These are phyloP conservation scores for Quadroppia sp. DNA, from an alignment of 2,888 invertebrate species.

Conservation along the genomic window DNA sequence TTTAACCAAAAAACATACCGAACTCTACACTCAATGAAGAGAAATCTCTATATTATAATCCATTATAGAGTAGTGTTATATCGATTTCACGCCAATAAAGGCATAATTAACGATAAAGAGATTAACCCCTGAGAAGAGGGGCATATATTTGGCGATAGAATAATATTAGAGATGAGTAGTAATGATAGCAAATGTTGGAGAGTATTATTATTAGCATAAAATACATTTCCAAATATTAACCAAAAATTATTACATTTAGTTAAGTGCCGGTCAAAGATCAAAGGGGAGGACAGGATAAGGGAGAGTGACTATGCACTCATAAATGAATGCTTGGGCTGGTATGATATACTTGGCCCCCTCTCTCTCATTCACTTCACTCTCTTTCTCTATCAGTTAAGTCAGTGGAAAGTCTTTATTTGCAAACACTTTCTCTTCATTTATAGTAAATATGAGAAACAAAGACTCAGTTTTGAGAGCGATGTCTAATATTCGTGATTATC, in stretches of 20 bases:
- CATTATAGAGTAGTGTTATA: neutral
- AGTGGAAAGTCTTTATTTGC: slow-evolving; percentile 1
- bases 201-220: neutral
- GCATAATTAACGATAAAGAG: neutral
- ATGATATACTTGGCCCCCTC: no score
- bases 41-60: no score
- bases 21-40: no score
- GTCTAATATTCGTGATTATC: no score
- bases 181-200: neutral
- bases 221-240: neutral
- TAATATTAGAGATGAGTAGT: neutral
- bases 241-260: neutral
- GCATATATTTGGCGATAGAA: neutral
- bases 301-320: no score
- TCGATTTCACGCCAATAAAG: slow-evolving; percentile 1
- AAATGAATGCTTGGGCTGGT: neutral
- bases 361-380: no score
- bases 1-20: no score
- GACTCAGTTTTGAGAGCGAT: no score
- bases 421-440: neutral
- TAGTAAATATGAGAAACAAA: neutral
- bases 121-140: neutral
- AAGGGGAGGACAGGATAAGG: no score
- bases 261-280: neutral
- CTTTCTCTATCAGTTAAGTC: no score